Evolutionary conservation across 2,113 vertebrate species (phyloP), one percentile per base, ranked within the genome.

Genomic region (Cercocebus atys): DNA sequence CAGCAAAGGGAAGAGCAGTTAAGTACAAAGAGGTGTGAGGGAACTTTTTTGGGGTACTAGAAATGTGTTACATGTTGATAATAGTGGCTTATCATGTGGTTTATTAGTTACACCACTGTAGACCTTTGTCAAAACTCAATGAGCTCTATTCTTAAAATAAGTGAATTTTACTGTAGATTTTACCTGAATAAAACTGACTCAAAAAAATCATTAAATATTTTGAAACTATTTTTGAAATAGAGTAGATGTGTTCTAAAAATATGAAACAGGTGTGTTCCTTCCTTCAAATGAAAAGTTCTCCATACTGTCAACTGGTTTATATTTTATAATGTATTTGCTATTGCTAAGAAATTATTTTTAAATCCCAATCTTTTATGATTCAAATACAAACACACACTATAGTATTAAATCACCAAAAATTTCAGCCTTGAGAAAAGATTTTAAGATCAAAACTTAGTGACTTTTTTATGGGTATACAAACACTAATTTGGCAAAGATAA

Each of bases 351-450:
- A 57, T 52, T 88, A 1, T 87, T n/a, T 87, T 78, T 80, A 75
- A 94, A 89, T 92, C 11, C 79, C 30, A 85, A 55, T 40, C 47
- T 78, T 45, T 68, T 38, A 59, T n/a, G 43, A 76, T 25, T 84
- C 43, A 79, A 93, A 78, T n/a, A 93, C 40, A 66, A 73, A 91
- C 12, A 68, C 11, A 93, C 47, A 11, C 18, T 61, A 17, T 55
- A 59, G 43, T 88, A 90, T 38, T 95, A 89, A 89, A 82, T 84
- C 43, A 57, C 57, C 25, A 72, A 93, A 89, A 92, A 38, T 73
- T 93, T 93, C 75, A 96, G 16, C 8, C 6, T 76, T 73, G 18
- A 61, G 45, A 72, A 91, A 50, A 93, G 14, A 59, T n/a, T 84
- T 88, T 64, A 47, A 89, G 76, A 64, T 72, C 59, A 81, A 95